Conservation (phyloP, 2,113 vertebrate genomes). For the Thalassarche chlororhynchos region DNA sequence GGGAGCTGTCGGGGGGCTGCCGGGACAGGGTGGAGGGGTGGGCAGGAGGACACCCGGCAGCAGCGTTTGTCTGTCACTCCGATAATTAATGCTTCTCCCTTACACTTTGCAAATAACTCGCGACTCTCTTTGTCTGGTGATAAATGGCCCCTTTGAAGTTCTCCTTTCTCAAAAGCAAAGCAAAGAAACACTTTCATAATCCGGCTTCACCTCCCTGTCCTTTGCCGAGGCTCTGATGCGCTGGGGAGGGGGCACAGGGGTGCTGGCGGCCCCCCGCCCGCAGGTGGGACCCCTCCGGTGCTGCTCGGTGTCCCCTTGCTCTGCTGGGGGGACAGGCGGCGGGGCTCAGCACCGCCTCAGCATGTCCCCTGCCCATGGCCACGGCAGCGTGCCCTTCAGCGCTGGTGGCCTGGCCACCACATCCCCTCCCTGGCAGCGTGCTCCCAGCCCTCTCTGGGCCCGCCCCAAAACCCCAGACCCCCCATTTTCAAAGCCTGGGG, state of each 20-base stretch:
- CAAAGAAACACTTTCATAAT: conserved; percentile 60
- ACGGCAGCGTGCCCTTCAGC: fast-evolving
- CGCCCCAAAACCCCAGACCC: neutral
- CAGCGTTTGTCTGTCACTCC: neutral
- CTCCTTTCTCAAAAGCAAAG: conserved; percentile 57
- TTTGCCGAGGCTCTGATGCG: neutral
- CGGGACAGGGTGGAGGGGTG: neutral
- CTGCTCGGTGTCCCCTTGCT: neutral
- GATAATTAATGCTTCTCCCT: conserved; percentile 48
- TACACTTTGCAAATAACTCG: conserved; percentile 40
- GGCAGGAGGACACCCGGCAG: conserved; percentile 19
- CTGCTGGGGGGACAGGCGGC: fast-evolving
- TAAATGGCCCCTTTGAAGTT: conserved; percentile 63
- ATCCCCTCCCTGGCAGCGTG: fast-evolving
- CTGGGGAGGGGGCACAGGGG: neutral
- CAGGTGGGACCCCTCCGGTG: neutral
- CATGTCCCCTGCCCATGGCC: neutral
- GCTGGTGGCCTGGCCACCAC: fast-evolving
- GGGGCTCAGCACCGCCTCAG: neutral
- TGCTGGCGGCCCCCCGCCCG: neutral
- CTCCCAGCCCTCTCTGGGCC: neutral
- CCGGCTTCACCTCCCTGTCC: neutral
- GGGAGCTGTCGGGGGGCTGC: neutral
- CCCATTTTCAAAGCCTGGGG: neutral
- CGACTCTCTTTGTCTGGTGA: conserved; percentile 54